Evolutionary conservation across 1,140 invertebrate species (phyloP).

Genomic region (Habropoda laboriosa): DNA sequence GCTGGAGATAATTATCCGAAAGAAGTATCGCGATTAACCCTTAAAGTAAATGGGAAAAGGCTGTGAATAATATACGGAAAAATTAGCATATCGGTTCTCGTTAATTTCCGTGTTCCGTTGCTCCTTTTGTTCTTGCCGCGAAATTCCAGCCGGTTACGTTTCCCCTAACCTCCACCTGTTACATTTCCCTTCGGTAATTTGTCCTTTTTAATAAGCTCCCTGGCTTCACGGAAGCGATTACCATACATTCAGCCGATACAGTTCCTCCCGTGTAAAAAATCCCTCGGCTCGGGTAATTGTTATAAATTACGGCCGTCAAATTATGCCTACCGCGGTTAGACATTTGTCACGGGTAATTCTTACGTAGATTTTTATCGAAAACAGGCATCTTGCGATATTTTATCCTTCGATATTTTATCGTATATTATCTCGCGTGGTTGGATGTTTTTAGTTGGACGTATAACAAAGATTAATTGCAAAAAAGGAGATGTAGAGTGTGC

Average conservation of each 20-base stretch:
- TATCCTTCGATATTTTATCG: background rate
- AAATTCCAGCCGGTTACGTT: background rate
- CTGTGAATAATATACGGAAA: background rate
- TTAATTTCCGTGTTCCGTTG: background rate
- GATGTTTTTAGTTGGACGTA: no score
- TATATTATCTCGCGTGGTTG: background rate
- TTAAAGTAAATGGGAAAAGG: background rate
- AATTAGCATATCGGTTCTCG: constrained; percentile 6
- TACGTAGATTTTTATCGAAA: background rate
- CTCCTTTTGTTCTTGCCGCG: background rate
- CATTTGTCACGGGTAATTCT: background rate
- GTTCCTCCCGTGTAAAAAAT: no score
- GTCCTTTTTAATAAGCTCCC: background rate
- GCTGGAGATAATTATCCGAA: background rate
- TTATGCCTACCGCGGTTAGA: background rate
- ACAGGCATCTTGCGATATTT: background rate
- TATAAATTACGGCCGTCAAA: background rate
- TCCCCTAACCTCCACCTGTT: background rate
- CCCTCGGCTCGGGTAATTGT: background rate
- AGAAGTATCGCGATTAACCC: background rate
- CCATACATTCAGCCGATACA: background rate
- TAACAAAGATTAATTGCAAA: no score
- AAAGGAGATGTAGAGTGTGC: no score
- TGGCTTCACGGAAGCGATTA: constrained; percentile 7
- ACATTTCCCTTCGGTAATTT: background rate